A percentile compares a stretch with the other conserved stretches of the same genome.
Conservation (phyloP, 2,888 invertebrate species). For the Stenotaenia linearis region DNA sequence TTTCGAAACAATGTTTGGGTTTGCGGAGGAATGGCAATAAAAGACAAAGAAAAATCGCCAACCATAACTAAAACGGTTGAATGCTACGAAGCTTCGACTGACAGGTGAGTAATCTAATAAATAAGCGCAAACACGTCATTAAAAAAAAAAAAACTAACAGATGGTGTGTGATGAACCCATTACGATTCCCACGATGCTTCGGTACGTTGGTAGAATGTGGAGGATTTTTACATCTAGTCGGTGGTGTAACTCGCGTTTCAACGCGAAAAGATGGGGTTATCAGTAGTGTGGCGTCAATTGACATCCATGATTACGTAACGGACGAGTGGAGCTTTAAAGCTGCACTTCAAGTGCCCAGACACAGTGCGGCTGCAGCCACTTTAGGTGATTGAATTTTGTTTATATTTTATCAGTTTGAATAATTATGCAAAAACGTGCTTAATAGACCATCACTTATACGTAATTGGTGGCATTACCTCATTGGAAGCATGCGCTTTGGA, state of each 20-base stretch:
- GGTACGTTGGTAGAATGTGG: not conserved
- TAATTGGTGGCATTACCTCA: constrained; percentile 31
- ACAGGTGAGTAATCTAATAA: too few species aligned
- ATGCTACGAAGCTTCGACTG: constrained; percentile 31
- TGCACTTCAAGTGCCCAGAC: constrained; percentile 30
- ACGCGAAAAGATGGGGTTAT: constrained; percentile 24
- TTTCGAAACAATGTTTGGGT: constrained; percentile 65
- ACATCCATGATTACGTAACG: constrained; percentile 19
- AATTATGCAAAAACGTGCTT: not conserved
- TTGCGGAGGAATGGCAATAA: constrained; percentile 61
- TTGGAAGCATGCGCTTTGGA: constrained; percentile 28
- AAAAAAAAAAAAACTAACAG: too few species aligned
- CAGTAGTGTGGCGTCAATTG: constrained; percentile 30
- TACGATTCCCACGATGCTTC: constrained; percentile 30
- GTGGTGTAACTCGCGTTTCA: constrained; percentile 28
- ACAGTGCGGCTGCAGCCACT: constrained; percentile 24
- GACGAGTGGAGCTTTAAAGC: constrained; percentile 30
- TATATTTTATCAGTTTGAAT: too few species aligned
- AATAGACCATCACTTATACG: not conserved
- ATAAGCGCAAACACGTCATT: too few species aligned
- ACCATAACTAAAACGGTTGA: constrained; percentile 26
- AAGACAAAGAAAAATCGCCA: constrained; percentile 50
- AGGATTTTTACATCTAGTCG: constrained; percentile 26
- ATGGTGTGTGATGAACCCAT: constrained; percentile 3
- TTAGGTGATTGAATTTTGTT: too few species aligned